phyloP scores from a whole-genome alignment of 2,113 vertebrate genomes.

The Dasyornis broadbenti region DNA sequence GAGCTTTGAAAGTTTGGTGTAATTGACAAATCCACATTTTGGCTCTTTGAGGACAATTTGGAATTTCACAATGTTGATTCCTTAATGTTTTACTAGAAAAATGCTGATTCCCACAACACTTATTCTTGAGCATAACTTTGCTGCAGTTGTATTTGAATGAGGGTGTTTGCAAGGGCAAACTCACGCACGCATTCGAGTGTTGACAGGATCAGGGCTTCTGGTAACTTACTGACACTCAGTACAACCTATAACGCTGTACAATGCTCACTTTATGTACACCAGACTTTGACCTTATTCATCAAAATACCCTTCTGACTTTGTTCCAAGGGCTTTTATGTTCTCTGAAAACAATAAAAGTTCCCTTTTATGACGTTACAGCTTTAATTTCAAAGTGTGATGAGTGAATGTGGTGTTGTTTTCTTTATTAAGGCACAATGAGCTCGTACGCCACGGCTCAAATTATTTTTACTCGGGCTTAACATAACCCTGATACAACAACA shows the following conservation, averaged over 20 bases:
- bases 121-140: not conserved
- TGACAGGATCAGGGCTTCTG: slow-evolving; percentile 30
- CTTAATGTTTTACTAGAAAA: not conserved
- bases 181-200: not conserved
- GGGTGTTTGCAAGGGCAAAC: slow-evolving; percentile 7
- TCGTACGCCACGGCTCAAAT: not conserved
- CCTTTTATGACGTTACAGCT: slow-evolving; percentile 57
- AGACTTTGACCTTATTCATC: slow-evolving; percentile 59
- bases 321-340: slow-evolving; percentile 39
- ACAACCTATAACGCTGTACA: slow-evolving; percentile 22
- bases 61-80: not conserved
- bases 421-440: slow-evolving; percentile 33
- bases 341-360: slow-evolving; percentile 56
- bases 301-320: slow-evolving; percentile 40
- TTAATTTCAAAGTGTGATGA: slow-evolving; percentile 56
- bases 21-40: not conserved
- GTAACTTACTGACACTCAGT: slow-evolving; percentile 13
- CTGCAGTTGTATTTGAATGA: not conserved
- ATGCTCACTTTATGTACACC: slow-evolving; percentile 29
- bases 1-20: not conserved
- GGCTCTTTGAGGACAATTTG: not conserved
- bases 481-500: not conserved
- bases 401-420: slow-evolving; percentile 28
- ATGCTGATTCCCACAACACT: not conserved
- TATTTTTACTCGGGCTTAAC: slow-evolving; percentile 17